These are phyloP conservation scores for Catocala sponsa DNA, from an alignment of 2,888 invertebrate species.

Conservation along the genomic window DNA sequence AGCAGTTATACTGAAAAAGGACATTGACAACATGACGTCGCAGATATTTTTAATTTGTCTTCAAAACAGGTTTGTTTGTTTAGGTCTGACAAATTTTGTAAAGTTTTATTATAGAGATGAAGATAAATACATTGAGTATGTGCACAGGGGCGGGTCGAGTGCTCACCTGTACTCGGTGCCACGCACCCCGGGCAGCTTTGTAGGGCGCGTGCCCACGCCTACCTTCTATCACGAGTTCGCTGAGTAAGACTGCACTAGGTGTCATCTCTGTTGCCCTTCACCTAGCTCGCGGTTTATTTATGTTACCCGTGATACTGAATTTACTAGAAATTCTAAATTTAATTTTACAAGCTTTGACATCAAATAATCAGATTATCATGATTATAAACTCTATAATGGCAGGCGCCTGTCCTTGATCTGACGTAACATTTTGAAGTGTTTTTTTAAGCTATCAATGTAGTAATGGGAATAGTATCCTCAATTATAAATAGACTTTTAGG, in stretches of 20 bases:
- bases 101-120: not conserved
- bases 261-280: conserved; percentile 59
- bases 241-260: conserved; percentile 79
- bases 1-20: too few species aligned
- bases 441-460: too few species aligned
- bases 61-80: too few species aligned
- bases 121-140: conserved; percentile 48
- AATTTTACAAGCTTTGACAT: not conserved
- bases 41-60: too few species aligned
- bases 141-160: conserved; percentile 81
- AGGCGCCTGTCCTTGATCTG: not conserved
- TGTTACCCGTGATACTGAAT: conserved; percentile 54
- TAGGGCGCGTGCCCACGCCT: conserved; percentile 83
- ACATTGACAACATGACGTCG: too few species aligned
- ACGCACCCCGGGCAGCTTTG: conserved; percentile 78
- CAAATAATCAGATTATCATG: not conserved
- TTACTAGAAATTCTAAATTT: conserved; percentile 11
- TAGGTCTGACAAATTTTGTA: too few species aligned
- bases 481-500: conserved; percentile 5
- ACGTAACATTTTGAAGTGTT: not conserved
- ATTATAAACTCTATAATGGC: too few species aligned
- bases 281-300: conserved; percentile 53
- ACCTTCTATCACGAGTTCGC: conserved; percentile 84
- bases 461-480: not conserved
- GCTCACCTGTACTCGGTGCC: conserved; percentile 81